Conservation (phyloP, 2,797 vertebrate genomes). For the Melanotaenia pygmaea region DNA sequence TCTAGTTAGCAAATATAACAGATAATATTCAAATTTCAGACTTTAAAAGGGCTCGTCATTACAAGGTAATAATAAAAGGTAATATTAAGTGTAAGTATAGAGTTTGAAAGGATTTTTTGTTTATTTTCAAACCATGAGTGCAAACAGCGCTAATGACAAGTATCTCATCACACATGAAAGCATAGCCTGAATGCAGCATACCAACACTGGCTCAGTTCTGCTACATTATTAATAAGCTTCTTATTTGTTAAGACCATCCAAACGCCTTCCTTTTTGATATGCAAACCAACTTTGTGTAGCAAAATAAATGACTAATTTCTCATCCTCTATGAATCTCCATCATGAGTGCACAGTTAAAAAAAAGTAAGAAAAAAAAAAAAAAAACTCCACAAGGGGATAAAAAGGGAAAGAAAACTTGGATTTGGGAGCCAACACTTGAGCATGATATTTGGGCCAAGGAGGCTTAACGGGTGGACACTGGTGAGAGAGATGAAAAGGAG, state of each 20-base stretch:
- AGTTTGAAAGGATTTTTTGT: slow-evolving; percentile 31
- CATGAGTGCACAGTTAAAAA: neutral
- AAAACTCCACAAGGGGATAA: slow-evolving; percentile 1
- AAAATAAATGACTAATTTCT: slow-evolving; percentile 46
- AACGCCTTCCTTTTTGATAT: slow-evolving; percentile 58
- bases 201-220: slow-evolving; percentile 49
- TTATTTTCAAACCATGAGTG: slow-evolving; percentile 26
- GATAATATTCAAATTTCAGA: neutral
- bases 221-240: slow-evolving; percentile 75
- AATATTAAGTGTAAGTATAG: slow-evolving; percentile 10
- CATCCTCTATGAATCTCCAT: slow-evolving; percentile 20
- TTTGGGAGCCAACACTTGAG: slow-evolving; percentile 20
- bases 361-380: slow-evolving; percentile 21
- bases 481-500: slow-evolving; percentile 14
- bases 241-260: slow-evolving; percentile 69
- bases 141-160: slow-evolving; percentile 45
- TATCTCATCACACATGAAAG: slow-evolving; percentile 66
- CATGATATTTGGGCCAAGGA: slow-evolving; percentile 39
- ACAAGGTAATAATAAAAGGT: slow-evolving; percentile 1
- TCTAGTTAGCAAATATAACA: neutral
- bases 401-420: slow-evolving; percentile 8
- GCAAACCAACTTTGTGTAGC: slow-evolving; percentile 54
- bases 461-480: slow-evolving; percentile 37
- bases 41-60: slow-evolving; percentile 1
- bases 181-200: slow-evolving; percentile 58